phyloP scores from a whole-genome alignment of 2,113 vertebrate species.

The Sylvia atricapilla region DNA sequence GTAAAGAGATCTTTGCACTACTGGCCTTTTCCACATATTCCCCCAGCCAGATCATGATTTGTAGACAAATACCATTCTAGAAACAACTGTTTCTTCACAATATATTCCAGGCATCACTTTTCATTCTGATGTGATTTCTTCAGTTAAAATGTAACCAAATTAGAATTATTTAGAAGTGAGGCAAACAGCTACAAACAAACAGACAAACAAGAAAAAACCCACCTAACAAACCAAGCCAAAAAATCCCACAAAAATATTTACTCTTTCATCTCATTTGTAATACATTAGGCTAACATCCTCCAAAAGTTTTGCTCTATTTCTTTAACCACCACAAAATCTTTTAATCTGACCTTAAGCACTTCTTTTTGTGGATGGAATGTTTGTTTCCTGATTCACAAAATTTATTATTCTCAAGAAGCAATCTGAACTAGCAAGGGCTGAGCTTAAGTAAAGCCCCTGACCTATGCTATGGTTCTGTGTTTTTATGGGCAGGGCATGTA shows the following conservation, averaged over 20 bases:
- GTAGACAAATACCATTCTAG: not conserved
- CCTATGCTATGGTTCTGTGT: not conserved
- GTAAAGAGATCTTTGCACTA: not conserved
- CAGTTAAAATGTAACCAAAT: not conserved
- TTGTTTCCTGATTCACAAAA: not conserved
- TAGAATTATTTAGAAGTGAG: not conserved
- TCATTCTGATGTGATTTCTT: not conserved
- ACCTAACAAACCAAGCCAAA: not conserved
- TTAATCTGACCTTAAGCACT: not conserved
- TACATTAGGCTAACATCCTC: not conserved
- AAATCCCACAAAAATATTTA: not conserved
- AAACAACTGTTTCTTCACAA: not conserved
- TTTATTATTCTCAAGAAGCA: not conserved
- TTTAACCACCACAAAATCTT: not conserved
- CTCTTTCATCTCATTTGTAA: not conserved
- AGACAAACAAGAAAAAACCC: not conserved
- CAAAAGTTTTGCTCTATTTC: not conserved
- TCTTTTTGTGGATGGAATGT: not conserved
- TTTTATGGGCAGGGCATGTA: not conserved
- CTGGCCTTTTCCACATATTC: not conserved
- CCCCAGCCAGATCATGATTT: not conserved
- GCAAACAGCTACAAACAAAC: not conserved
- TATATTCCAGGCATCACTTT: not conserved
- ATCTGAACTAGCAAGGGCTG: accelerated
- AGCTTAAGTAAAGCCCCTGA: not conserved